Evolutionary conservation across 2,888 invertebrate species (phyloP).

Genomic region (Scaptodrosophila latifasciaeformis): DNA sequence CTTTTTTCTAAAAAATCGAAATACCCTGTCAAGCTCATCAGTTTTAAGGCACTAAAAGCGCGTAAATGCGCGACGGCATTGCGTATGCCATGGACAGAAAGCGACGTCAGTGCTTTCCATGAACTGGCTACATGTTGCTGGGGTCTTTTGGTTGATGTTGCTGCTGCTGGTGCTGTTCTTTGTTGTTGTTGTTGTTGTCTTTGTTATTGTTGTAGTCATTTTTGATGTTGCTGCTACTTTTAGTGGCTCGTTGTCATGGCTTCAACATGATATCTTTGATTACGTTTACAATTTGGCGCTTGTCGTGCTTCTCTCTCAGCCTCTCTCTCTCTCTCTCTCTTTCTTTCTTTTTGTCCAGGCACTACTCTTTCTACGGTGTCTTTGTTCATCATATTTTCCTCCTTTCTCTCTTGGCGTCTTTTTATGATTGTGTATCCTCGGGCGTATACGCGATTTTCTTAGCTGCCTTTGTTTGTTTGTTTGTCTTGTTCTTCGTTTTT

Average conservation of each 20-base stretch:
- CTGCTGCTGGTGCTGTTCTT: constrained; percentile 19
- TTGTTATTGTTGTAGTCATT: constrained; percentile 23
- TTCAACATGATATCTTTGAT: constrained; percentile 33
- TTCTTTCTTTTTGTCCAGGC: too few species aligned
- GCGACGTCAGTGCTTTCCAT: neutral
- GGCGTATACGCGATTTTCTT: neutral
- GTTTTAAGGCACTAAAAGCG: too few species aligned
- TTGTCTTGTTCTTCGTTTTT: neutral
- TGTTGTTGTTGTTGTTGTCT: constrained; percentile 5
- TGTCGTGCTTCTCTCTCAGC: constrained; percentile 6
- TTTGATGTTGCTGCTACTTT: neutral
- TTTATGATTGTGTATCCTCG: neutral
- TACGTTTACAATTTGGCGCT: constrained; percentile 35
- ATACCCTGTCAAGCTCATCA: too few species aligned
- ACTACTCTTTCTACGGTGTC: too few species aligned
- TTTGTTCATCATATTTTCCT: too few species aligned
- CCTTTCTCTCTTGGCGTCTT: too few species aligned
- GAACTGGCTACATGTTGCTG: constrained; percentile 32
- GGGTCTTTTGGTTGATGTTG: constrained; percentile 2
- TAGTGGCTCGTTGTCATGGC: constrained; percentile 7
- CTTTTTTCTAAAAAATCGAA: too few species aligned
- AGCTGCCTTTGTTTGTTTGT: neutral
- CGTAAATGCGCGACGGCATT: neutral
- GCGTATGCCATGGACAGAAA: neutral
- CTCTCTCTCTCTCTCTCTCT: too few species aligned